A percentile compares a stretch with the other conserved stretches of the same genome.
phyloP scores from a whole-genome alignment of 2,888 invertebrate species.

The Ophion obscuratus region DNA sequence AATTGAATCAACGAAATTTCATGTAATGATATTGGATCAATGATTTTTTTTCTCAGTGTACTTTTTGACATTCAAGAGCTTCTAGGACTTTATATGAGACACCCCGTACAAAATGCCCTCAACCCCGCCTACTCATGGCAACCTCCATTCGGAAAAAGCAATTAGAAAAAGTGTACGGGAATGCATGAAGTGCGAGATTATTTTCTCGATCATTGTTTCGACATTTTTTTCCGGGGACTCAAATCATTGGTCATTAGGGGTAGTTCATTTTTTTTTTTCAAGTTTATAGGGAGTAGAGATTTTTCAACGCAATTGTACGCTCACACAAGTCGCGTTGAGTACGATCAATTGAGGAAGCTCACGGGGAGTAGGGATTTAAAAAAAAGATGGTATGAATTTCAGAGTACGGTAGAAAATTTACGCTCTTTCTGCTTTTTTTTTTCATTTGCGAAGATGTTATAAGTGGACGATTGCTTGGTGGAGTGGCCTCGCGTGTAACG shows the following conservation, averaged over 20 bases:
- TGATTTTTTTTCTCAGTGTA: too few species aligned
- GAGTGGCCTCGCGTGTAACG: conserved; percentile 40
- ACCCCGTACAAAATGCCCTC: neutral
- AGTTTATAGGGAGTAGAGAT: neutral
- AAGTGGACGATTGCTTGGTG: conserved; percentile 49
- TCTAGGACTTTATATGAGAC: too few species aligned
- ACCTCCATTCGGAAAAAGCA: neutral
- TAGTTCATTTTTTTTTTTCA: neutral
- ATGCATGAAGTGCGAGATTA: neutral
- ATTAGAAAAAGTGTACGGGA: conserved; percentile 2
- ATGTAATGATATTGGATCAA: too few species aligned
- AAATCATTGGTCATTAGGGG: neutral
- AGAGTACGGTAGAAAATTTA: conserved; percentile 27
- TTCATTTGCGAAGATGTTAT: conserved; percentile 30
- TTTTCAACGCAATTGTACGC: conserved; percentile 5
- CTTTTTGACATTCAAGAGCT: too few species aligned
- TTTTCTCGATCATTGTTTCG: neutral
- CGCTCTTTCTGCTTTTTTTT: conserved; percentile 22
- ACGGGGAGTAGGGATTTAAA: neutral
- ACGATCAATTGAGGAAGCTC: neutral
- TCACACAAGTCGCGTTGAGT: neutral
- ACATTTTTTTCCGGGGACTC: neutral
- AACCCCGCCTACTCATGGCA: conserved; percentile 18
- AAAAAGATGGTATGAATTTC: neutral
- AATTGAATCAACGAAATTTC: too few species aligned